A percentile compares a stretch with the other conserved stretches of the same genome.
Conservation (phyloP, 92 coral and sea anemone species). For the Paramuricea clavata region DNA sequence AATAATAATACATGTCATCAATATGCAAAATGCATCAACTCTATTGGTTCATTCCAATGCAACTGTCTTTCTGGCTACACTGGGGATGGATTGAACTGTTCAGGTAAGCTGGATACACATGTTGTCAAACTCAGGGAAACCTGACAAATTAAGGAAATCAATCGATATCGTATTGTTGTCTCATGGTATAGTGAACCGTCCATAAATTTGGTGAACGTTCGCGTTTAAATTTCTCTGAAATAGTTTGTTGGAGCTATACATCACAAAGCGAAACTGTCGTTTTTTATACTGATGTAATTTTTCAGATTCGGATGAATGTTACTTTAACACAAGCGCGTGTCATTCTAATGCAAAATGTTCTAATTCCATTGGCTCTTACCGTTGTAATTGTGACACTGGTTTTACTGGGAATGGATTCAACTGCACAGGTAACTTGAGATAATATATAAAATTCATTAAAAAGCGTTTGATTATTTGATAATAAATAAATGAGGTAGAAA, state of each 20-base stretch:
- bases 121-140: no score
- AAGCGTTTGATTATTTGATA: no score
- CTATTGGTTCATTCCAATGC: constrained; percentile 44
- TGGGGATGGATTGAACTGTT: constrained; percentile 53
- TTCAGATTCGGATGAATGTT: background rate
- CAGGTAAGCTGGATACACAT: constrained; percentile 16
- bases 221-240: no score
- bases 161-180: no score
- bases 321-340: background rate
- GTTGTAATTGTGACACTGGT: background rate
- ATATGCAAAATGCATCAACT: constrained; percentile 38
- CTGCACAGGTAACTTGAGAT: background rate
- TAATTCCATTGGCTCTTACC: background rate
- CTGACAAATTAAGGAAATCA: no score
- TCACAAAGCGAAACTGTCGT: constrained; percentile 44
- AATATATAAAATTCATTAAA: no score
- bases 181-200: no score
- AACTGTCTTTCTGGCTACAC: constrained; percentile 52
- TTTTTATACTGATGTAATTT: background rate
- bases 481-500: no score
- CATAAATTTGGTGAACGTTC: no score
- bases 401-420: constrained; percentile 7
- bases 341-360: background rate
- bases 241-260: constrained; percentile 34
- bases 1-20: constrained; percentile 24